Evolutionary conservation across 2,888 invertebrate species (phyloP).

Genomic region (Chrysotoxum bicinctum): DNA sequence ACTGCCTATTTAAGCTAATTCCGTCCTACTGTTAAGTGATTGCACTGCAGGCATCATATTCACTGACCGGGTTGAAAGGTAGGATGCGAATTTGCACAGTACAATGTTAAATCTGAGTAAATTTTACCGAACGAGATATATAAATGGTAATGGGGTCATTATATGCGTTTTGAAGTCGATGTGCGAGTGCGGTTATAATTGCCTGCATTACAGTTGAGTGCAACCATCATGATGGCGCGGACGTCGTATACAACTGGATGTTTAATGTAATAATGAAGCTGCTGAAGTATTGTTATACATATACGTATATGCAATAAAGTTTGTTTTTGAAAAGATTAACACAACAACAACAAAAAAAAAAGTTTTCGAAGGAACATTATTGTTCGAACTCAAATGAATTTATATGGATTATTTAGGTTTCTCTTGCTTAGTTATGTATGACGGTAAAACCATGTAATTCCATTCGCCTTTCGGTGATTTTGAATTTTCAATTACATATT

Average conservation of each 20-base stretch:
- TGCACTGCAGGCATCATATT: not conserved
- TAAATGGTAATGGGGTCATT: slow-evolving; percentile 54
- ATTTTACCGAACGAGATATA: slow-evolving; percentile 4
- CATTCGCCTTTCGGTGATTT: too few species aligned
- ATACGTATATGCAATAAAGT: too few species aligned
- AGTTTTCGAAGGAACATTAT: not conserved
- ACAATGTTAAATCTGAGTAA: slow-evolving; percentile 48
- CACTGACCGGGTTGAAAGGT: too few species aligned
- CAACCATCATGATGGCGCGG: not conserved
- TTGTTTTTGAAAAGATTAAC: too few species aligned
- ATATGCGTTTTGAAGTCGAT: slow-evolving; percentile 42
- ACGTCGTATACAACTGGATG: not conserved
- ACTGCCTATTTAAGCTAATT: not conserved
- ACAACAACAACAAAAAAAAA: too few species aligned
- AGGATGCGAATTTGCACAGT: not conserved
- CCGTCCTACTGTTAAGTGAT: not conserved
- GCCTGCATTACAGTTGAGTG: slow-evolving; percentile 31
- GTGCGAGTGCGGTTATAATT: slow-evolving; percentile 58
- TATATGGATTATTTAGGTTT: too few species aligned
- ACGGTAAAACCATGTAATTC: too few species aligned
- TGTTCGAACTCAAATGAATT: too few species aligned
- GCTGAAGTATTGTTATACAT: too few species aligned
- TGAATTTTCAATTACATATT: too few species aligned
- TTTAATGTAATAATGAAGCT: not conserved
- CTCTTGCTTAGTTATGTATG: too few species aligned